phyloP scores from a whole-genome alignment of 2,888 invertebrate species.

The Scrobipalpa atriplicella region DNA sequence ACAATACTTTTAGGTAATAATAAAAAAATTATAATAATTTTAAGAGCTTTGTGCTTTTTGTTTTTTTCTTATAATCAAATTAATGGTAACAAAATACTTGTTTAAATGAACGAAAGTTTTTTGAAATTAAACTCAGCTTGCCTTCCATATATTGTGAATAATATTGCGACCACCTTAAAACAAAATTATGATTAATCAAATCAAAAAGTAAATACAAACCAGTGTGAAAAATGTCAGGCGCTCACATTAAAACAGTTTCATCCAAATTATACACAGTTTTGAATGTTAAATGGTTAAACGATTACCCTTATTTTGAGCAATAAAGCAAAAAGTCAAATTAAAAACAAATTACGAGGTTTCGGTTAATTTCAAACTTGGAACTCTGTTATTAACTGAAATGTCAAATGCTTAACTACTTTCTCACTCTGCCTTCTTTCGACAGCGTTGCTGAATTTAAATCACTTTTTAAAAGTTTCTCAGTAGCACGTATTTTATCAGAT shows the following conservation, averaged over 20 bases:
- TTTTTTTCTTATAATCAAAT: no score
- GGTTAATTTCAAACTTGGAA: constrained; percentile 1
- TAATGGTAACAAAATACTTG: no score
- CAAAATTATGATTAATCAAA: background rate
- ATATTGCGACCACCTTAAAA: background rate
- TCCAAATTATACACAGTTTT: constrained; percentile 14
- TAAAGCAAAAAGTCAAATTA: constrained; percentile 20
- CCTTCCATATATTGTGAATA: no score
- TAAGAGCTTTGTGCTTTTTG: no score
- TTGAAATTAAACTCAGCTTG: no score
- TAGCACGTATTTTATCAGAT: background rate
- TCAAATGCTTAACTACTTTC: constrained; percentile 14
- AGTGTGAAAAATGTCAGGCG: constrained; percentile 12
- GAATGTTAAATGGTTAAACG: constrained; percentile 1
- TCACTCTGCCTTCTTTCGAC: background rate
- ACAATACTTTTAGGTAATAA: no score
- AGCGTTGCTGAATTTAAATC: background rate
- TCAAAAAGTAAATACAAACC: constrained; percentile 9
- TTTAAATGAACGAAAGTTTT: no score
- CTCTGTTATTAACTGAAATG: constrained; percentile 20
- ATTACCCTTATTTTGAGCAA: constrained; percentile 11
- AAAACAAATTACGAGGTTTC: constrained; percentile 22
- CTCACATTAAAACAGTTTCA: constrained; percentile 13
- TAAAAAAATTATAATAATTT: no score
- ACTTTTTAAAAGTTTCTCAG: background rate